Conservation (phyloP, 2,797 vertebrate species). For the Triplophysa bombifrons region DNA sequence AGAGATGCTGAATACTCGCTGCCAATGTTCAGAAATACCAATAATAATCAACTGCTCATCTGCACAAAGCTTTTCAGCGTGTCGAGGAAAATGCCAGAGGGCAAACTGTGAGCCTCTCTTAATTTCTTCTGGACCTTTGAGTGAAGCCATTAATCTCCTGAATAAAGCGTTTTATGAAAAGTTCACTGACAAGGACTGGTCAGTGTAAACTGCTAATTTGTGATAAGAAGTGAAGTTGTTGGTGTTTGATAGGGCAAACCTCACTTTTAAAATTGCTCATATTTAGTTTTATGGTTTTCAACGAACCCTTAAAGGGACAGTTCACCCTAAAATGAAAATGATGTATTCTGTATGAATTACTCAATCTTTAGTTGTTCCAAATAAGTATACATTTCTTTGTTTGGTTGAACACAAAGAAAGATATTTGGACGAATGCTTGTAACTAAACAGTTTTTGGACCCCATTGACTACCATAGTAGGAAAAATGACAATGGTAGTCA, state of each 20-base stretch:
- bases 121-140: constrained; percentile 29
- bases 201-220: neutral
- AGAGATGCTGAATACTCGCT: constrained; percentile 21
- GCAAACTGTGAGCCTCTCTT: constrained; percentile 7
- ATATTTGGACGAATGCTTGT: too few relatives aligned
- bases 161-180: constrained; percentile 10
- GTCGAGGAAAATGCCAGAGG: constrained; percentile 30
- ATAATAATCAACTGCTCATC: constrained; percentile 33
- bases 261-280: neutral
- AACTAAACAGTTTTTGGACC: too few relatives aligned
- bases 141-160: constrained; percentile 3
- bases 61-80: constrained; percentile 16
- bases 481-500: too few relatives aligned
- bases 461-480: too few relatives aligned
- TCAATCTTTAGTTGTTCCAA: too few relatives aligned
- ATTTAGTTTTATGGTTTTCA: too few relatives aligned
- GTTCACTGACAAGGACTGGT: constrained; percentile 1
- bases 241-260: neutral
- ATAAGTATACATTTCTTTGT: too few relatives aligned
- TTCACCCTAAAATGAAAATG: too few relatives aligned
- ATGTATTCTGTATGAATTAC: too few relatives aligned
- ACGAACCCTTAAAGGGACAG: too few relatives aligned
- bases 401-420: too few relatives aligned
- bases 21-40: constrained; percentile 43
- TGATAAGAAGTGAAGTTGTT: too few relatives aligned